Evolutionary conservation across 2,888 invertebrate genomes (phyloP).

Genomic region (Siphlonurus alternatus): DNA sequence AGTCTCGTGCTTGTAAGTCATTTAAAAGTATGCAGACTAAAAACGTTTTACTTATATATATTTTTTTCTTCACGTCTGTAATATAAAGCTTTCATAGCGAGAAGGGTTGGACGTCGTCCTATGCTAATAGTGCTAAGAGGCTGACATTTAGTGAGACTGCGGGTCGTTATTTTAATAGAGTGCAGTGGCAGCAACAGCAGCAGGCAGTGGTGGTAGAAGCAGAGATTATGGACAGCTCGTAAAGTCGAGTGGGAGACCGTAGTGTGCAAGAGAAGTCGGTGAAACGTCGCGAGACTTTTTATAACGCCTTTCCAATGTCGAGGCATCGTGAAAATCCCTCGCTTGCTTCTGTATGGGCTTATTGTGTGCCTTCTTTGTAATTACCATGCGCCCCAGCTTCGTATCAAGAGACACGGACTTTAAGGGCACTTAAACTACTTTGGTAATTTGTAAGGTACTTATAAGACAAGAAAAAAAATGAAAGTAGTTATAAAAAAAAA

Average conservation of each 20-base stretch:
- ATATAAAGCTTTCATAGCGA: neutral
- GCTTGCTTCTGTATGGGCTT: too few relatives aligned
- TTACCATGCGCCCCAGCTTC: neutral
- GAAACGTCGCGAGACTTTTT: neutral
- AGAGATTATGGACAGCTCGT: conserved; percentile 2
- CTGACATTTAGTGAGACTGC: neutral
- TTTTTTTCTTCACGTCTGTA: neutral
- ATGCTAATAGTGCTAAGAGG: neutral
- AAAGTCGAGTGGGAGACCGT: neutral
- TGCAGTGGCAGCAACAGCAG: too few relatives aligned
- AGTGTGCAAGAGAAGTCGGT: neutral
- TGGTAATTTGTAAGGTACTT: conserved; percentile 1
- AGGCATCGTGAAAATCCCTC: neutral
- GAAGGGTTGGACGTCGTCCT: neutral
- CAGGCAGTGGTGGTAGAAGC: neutral
- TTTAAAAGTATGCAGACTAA: neutral
- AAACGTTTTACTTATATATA: neutral
- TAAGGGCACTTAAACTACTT: conserved; percentile 2
- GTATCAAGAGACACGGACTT: neutral
- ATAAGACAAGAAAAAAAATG: neutral
- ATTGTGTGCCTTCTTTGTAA: neutral
- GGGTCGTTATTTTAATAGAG: conserved; percentile 1
- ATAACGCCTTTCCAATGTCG: neutral
- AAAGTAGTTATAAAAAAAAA: neutral
- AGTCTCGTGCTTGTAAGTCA: neutral